Conservation (phyloP, 2,888 invertebrate species). For the Heliconius erato region DNA sequence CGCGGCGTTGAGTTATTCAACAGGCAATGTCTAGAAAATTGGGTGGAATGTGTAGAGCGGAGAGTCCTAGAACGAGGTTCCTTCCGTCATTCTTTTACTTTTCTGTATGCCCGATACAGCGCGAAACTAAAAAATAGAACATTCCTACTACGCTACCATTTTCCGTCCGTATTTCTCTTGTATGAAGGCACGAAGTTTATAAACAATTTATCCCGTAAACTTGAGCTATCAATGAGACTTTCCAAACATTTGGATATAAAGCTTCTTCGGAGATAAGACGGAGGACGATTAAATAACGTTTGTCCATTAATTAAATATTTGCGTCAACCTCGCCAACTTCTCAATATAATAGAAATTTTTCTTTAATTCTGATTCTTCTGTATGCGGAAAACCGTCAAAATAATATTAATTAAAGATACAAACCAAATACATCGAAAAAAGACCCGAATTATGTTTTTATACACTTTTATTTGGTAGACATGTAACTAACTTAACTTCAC, state of each 20-base stretch:
- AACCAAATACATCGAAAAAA: not conserved
- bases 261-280: not conserved
- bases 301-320: conserved; percentile 22
- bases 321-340: conserved; percentile 4
- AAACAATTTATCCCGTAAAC: not conserved
- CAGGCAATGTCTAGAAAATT: too few relatives aligned
- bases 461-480: too few relatives aligned
- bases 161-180: too few relatives aligned
- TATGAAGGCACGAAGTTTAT: not conserved
- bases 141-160: not conserved
- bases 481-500: too few relatives aligned
- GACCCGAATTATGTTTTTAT: too few relatives aligned
- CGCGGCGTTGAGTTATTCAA: too few relatives aligned
- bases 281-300: not conserved
- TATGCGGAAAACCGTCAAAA: too few relatives aligned
- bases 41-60: too few relatives aligned
- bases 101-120: too few relatives aligned
- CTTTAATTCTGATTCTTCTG: not conserved
- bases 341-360: not conserved
- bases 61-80: too few relatives aligned
- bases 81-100: too few relatives aligned
- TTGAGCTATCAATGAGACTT: conserved; percentile 8
- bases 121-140: not conserved
- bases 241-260: conserved; percentile 11
- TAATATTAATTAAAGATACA: too few relatives aligned